Percentiles rank a stretch among this genome's conserved stretches.
Conservation (phyloP, 1,140 invertebrate genomes). For the Steinernema feltiae region DNA sequence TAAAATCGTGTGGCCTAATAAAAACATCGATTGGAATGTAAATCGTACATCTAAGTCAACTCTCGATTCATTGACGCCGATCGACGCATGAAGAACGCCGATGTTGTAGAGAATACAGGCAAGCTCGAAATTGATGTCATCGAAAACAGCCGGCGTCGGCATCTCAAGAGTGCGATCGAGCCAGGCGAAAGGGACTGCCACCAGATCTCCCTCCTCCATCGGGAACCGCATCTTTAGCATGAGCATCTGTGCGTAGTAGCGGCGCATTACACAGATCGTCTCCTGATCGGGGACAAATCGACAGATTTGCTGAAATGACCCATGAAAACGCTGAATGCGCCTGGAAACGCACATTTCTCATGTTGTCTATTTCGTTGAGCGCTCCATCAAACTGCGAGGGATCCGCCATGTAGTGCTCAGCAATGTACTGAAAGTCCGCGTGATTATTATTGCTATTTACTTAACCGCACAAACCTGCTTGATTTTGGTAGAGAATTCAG, state of each 20-base stretch:
- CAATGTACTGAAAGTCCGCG: slow-evolving; percentile 8
- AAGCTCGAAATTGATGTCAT: slow-evolving; percentile 83
- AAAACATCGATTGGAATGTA: too few species aligned
- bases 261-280: slow-evolving; percentile 75
- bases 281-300: slow-evolving; percentile 73
- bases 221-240: slow-evolving; percentile 87
- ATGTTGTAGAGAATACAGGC: slow-evolving; percentile 88
- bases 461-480: slow-evolving; percentile 7
- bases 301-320: slow-evolving; percentile 64
- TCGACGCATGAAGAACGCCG: slow-evolving; percentile 79
- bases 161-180: slow-evolving; percentile 71
- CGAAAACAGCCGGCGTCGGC: slow-evolving; percentile 52
- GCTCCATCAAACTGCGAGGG: slow-evolving; percentile 3
- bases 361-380: neutral
- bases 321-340: neutral
- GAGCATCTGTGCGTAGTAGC: slow-evolving; percentile 88
- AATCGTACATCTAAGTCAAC: slow-evolving; percentile 40
- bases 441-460: too few species aligned
- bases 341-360: neutral
- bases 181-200: slow-evolving; percentile 76
- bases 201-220: slow-evolving; percentile 72
- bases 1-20: too few species aligned
- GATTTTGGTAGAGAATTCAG: neutral
- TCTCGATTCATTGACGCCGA: slow-evolving; percentile 72
- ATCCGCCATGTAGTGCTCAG: slow-evolving; percentile 6